These are phyloP conservation scores for Bombyx mori DNA, from an alignment of 1,140 invertebrate genomes.

Conservation along the genomic window ASM3026992v2 NC_085113.1:7791501-7792000, in stretches of 20 bases:
- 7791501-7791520: constrained; percentile 48
- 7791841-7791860: no score
- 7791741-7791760: no score
- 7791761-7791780: no score
- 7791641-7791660: constrained; percentile 29
- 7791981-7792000: constrained; percentile 31
- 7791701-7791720: no score
- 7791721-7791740: no score
- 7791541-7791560: constrained; percentile 49
- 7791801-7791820: no score
- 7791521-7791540: constrained; percentile 24
- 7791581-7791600: constrained; percentile 27
- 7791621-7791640: constrained; percentile 27
- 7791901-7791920: neutral
- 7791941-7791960: constrained; percentile 55
- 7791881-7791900: neutral
- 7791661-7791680: constrained; percentile 50
- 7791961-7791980: constrained; percentile 50
- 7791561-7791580: constrained; percentile 30
- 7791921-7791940: constrained; percentile 51
- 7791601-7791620: constrained; percentile 32
- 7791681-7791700: no score
- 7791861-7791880: neutral
- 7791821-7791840: no score
- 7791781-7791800: no score